Evolutionary conservation across 2,113 vertebrate species (phyloP), one percentile per base, ranked within the genome.

Genomic region (Engystomops pustulosus): DNA sequence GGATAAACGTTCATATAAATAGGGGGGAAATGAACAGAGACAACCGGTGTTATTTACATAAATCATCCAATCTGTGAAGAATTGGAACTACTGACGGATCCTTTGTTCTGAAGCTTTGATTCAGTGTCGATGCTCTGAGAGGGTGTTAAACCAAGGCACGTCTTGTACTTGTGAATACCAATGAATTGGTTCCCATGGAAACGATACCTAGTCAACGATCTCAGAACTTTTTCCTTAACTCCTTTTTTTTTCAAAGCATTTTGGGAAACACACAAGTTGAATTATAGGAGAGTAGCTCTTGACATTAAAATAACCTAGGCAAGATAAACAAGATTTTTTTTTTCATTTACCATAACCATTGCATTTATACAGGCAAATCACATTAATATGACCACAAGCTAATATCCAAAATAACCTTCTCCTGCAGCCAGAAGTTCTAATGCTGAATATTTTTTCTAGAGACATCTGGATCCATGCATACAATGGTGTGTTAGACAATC

Each of bases 31-130:
- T 38, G 41, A 83, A 83, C 53, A 76, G 32, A 79, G 75, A 79
- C 83, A 45, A 69, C 14, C 47, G 34, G 34, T 5, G 38, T 34
- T 70, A 85, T 85, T 85, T 85, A 70, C 83, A 85, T 85, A 85
- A 85, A 79, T 85, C 83, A 79, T 49, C 62, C 55, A 58, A 85
- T 85, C 74, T 85, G 60, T 23, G 34, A 45, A 77, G 30, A 70
- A 70, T n/a, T 69, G 83, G 74, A 68, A 45, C 62, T 32, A 30
- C 62, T 45, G 74, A 23, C 60, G 14, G 45, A 41, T 53, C 27
- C 62, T 84, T 76, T 84, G 72, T 84, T 78, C 62, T 70, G 23
- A 34, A 44, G 65, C 74, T 38, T 69, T 41, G 74, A 74, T 78
- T 85, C 76, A 34, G 30, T 79, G 74, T 79, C 36, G 74, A 85